A percentile compares a stretch with the other conserved stretches of the same genome.
phyloP scores from a whole-genome alignment of 2,888 invertebrate species.

The Plagodis dolabraria region DNA sequence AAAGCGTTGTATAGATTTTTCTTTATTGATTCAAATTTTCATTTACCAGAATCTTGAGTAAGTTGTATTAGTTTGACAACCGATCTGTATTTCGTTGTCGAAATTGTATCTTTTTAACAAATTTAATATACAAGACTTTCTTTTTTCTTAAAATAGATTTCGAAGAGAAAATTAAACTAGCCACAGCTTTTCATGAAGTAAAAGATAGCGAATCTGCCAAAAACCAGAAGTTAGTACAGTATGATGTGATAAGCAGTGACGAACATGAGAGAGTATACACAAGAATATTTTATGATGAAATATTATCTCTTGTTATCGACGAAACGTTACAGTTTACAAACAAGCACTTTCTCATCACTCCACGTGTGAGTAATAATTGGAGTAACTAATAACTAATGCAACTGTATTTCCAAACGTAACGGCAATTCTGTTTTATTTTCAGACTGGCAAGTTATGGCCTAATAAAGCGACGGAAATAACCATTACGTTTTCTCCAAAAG shows the following conservation, averaged over 20 bases:
- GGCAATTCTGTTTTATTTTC: conserved; percentile 15
- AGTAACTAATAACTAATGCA: too few species aligned
- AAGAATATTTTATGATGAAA: conserved; percentile 74
- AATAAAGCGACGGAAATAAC: conserved; percentile 78
- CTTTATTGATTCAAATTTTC: too few species aligned
- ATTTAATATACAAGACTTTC: not conserved
- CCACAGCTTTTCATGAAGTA: conserved; percentile 63
- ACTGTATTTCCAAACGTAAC: too few species aligned
- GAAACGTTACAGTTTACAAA: conserved; percentile 66
- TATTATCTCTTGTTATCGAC: conserved; percentile 72
- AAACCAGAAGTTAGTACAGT: conserved; percentile 64
- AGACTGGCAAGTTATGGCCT: conserved; percentile 86
- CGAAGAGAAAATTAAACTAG: conserved; percentile 72
- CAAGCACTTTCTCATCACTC: conserved; percentile 79
- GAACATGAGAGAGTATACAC: conserved; percentile 75
- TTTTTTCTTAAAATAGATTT: conserved; percentile 59
- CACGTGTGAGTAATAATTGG: conserved; percentile 71
- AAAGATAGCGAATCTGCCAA: conserved; percentile 68
- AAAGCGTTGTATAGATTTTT: too few species aligned
- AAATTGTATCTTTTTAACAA: too few species aligned
- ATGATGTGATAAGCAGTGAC: conserved; percentile 69
- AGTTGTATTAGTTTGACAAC: too few species aligned
- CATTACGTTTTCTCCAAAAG: conserved; percentile 83
- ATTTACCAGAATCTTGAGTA: too few species aligned
- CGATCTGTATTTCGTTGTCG: too few species aligned